Evolutionary conservation across 2,797 vertebrate species (phyloP), one percentile per base, ranked within the genome.

Genomic region (Rhinichthys osculus): DNA sequence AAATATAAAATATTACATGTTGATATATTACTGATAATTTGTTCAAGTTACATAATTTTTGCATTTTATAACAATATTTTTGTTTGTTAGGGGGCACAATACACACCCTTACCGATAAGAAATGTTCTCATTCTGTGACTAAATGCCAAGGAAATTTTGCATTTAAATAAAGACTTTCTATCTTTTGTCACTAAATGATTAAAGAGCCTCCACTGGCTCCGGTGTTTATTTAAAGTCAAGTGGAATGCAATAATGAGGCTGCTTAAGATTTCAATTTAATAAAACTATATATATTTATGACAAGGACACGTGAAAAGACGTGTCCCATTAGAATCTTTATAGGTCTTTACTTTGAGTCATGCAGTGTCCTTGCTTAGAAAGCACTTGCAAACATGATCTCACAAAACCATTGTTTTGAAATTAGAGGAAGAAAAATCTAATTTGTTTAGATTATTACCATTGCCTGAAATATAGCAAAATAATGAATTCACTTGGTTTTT

Each of bases 181-280:
- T n/a, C 59, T 76, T 57, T 77, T 57, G 11, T 78, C 52, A 40
- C 7, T n/a, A 78, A 78, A 40, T 57, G 17, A 57, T 57, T 77
- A 57, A 57, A 77, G 21, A 77, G 74, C 19, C 21, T 57, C 52
- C 6, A 23, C 17, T 57, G 74, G 21, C 21, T 19, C 17, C 4
- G 52, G n/a, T 78, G 33, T 59, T 59, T 59, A n/a, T 59, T 59
- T 54, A 78, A 78, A n/a, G 13, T 59, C 52, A 78, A 40, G 14
- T 16, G 35, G 35, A 78, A 78, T 40, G 35, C 52, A 59, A 27
- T 52, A 17, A 10, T 21, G 44, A 74, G 52, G 14, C 52, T 59
- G 35, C 4, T 54, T 59, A 78, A 35, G 33, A 78, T 59, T 78
- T 40, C 14, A 17, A 10, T 40, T 59, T 59, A 78, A 78, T 59